Evolutionary conservation across 1,140 invertebrate species (phyloP), one percentile per base, ranked within the genome.

Genomic region (Aphaenogaster floridana): DNA sequence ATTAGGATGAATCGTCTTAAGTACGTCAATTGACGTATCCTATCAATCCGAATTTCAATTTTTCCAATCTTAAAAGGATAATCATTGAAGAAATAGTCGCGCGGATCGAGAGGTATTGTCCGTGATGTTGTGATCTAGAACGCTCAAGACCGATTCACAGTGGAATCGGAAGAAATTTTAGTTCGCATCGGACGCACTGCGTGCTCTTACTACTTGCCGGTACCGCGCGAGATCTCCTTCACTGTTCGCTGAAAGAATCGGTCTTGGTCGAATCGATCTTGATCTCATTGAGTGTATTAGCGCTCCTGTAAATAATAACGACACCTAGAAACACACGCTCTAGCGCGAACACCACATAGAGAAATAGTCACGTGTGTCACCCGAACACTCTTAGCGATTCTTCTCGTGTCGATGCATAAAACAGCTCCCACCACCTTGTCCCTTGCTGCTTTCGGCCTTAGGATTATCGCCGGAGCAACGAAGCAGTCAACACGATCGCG

Each of bases 401-500:
- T 59, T 64, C 79, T 86, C 39, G 76, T 72, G 72, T 50, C 76
- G 74, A 83, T 61, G 50, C 84, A 54, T 91, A 90, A 89, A 91
- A 63, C 63, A 86, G 78, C 74, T 87, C 90, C 90, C 83, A 92
- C 92, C 93, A 91, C 89, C 77, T 90, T 91, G 36, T 93, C 94
- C 93, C 93, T 94, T 94, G 93, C 94, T 94, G 94, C 94, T 94
- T 94, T 93, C 93, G 88, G 71, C 90, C 86, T 87, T 88, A 86
- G 88, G 90, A 88, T 78, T 66, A 71, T 36, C 81, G 78, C 66
- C n/a, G 66, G 90, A 81, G 83, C 28, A 88, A 90, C 90, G 90
- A 88, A 78, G 87, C 83, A 87, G 45, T 88, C 89, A 72, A 34
- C 48, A 45, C 21, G 28, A 52, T 42, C n/a, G 48, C 0, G 21